Conservation (phyloP, 2,113 vertebrate species). For the Murina feae region DNA sequence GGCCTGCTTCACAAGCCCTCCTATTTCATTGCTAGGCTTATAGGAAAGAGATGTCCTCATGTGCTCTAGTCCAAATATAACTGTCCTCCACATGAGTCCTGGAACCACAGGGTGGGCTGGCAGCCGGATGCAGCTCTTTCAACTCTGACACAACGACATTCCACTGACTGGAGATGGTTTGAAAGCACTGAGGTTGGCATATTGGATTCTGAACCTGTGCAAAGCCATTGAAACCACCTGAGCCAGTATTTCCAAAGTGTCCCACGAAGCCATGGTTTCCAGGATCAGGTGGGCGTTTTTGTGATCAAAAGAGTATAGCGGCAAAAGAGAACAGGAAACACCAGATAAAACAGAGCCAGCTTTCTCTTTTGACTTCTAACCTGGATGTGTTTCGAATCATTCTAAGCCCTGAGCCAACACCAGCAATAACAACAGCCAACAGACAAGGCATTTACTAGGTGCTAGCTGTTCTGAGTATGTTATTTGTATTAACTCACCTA, state of each 20-base stretch:
- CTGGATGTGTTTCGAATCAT: background rate
- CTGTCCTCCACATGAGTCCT: background rate
- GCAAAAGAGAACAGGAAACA: background rate
- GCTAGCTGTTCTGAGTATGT: background rate
- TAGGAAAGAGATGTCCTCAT: background rate
- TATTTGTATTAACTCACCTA: background rate
- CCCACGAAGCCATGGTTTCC: background rate
- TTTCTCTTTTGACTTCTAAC: background rate
- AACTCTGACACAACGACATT: background rate
- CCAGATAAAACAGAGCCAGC: background rate
- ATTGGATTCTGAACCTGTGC: background rate
- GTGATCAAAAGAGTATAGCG: background rate
- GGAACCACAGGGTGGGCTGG: background rate
- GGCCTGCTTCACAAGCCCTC: background rate
- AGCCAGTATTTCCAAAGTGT: background rate
- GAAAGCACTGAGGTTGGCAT: background rate
- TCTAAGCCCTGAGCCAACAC: background rate
- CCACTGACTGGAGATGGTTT: fast-evolving
- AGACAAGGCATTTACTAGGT: background rate
- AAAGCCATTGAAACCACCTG: background rate
- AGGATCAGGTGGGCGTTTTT: too few species aligned
- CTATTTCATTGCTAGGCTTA: background rate
- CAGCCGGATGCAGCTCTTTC: background rate
- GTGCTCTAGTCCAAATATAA: background rate
- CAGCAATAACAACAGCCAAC: background rate